Conservation (phyloP, 2,888 invertebrate species). For the Litoditis marina region DNA sequence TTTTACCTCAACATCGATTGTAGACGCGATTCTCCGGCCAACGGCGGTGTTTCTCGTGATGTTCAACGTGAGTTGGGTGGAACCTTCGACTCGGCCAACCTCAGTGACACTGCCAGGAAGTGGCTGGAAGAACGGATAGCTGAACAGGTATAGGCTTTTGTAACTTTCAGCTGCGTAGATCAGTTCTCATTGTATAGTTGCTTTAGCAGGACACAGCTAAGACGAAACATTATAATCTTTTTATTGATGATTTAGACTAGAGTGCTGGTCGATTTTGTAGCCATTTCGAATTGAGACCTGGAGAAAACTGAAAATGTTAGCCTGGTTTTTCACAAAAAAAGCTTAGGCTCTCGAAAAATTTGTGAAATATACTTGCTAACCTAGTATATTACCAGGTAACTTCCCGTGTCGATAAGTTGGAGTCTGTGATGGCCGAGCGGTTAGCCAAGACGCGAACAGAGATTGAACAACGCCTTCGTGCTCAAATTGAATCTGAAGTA, state of each 20-base stretch:
- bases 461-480: slow-evolving; percentile 50
- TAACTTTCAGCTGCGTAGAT: not conserved
- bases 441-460: slow-evolving; percentile 38
- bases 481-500: slow-evolving; percentile 56
- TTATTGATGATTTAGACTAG: too few species aligned
- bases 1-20: not conserved
- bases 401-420: slow-evolving; percentile 36
- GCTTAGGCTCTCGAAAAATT: too few species aligned
- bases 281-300: not conserved
- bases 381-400: slow-evolving; percentile 24
- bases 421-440: slow-evolving; percentile 41
- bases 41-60: slow-evolving; percentile 15
- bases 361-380: too few species aligned
- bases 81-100: slow-evolving; percentile 38
- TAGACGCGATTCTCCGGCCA: slow-evolving; percentile 1
- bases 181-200: too few species aligned
- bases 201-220: too few species aligned
- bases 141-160: slow-evolving; percentile 37
- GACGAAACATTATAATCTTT: too few species aligned
- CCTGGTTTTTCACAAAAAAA: too few species aligned
- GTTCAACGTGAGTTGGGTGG: slow-evolving; percentile 17
- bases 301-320: too few species aligned
- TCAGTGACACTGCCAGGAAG: slow-evolving; percentile 43
- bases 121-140: slow-evolving; percentile 50
- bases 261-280: too few species aligned